Conservation (phyloP, 2,888 invertebrate species). For the Synergus umbraculus region DNA sequence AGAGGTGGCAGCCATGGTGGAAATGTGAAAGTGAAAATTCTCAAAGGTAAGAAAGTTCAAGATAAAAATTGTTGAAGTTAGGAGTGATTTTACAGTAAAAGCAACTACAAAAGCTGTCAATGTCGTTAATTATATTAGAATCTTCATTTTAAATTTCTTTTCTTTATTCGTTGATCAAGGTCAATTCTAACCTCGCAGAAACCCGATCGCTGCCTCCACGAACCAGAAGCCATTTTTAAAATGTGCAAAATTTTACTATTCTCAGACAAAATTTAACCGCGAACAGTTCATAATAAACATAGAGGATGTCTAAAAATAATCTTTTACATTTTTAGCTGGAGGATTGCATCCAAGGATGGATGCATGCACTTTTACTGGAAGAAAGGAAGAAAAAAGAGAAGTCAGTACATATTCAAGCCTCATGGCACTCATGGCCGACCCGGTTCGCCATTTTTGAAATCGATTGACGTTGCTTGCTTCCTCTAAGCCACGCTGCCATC, state of each 20-base stretch:
- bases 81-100: not conserved
- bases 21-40: not conserved
- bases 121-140: not conserved
- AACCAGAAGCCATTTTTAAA: conserved; percentile 2
- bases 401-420: not conserved
- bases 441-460: conserved; percentile 74
- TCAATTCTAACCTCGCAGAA: conserved; percentile 20
- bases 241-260: not conserved
- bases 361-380: not conserved
- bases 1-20: not conserved
- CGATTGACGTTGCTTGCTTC: conserved; percentile 66
- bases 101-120: not conserved
- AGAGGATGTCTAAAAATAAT: not conserved
- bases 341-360: not conserved
- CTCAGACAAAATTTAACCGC: not conserved
- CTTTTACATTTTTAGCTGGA: not conserved
- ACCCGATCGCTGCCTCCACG: conserved; percentile 12
- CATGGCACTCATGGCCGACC: conserved; percentile 40
- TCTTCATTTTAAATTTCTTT: not conserved
- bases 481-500: conserved; percentile 69
- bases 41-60: not conserved
- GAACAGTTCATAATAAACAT: not conserved
- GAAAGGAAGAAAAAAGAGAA: not conserved
- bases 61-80: not conserved
- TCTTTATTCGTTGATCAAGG: not conserved